Base-by-base conservation (phyloP, 1,140 invertebrate species). In the Alviniconcha marisindica region DNA sequence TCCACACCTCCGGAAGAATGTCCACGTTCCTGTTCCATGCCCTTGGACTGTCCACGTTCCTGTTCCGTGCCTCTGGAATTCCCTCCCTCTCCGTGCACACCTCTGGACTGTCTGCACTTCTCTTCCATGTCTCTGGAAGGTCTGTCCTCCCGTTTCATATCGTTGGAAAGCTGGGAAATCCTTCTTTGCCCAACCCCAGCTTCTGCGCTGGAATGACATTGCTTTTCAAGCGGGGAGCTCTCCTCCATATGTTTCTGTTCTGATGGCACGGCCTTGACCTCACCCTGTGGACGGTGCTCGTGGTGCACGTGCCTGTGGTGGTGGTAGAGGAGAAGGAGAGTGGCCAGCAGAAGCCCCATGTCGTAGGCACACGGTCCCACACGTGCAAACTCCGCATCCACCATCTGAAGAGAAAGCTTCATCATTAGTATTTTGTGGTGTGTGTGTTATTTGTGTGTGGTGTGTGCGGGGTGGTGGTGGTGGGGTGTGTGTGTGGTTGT, bases 361-460 rank as follows among this genome's bases (percentile, higher is more conserved):
- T 80, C 78, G 33, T 28, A 80, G 54, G 78, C 56, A 28, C 78
- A 80, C 14, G 78, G 78, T 0, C 78, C 78, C 15, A 80, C 56
- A n/a, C 78, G 78, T 42, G n/a, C 56, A 56, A 80, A 80, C 78
- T 80, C 78, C 21, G 60, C 24, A 60, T 80, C 78, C 56, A 80
- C 78, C 56, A 80, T 40, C 73, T 76, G n/a, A n/a, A 63, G 5
- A 63, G 24, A 54, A 36, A 36, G 31, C 33, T 36, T 36, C 33
- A 73, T 21, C 2, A n/a, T n/a, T n/a, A n/a, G n/a, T n/a, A n/a
- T n/a, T n/a, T n/a, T n/a, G n/a, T n/a, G n/a, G n/a, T n/a, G n/a
- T n/a, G n/a, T n/a, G n/a, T n/a, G n/a, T n/a, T n/a, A n/a, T n/a
- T n/a, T n/a, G n/a, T n/a, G n/a, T n/a, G n/a, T n/a, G n/a, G n/a